Percentiles rank a stretch among this genome's conserved stretches.
Conservation (phyloP, 35 echinoderm and acorn worm genomes). For the Lytechinus pictus region DNA sequence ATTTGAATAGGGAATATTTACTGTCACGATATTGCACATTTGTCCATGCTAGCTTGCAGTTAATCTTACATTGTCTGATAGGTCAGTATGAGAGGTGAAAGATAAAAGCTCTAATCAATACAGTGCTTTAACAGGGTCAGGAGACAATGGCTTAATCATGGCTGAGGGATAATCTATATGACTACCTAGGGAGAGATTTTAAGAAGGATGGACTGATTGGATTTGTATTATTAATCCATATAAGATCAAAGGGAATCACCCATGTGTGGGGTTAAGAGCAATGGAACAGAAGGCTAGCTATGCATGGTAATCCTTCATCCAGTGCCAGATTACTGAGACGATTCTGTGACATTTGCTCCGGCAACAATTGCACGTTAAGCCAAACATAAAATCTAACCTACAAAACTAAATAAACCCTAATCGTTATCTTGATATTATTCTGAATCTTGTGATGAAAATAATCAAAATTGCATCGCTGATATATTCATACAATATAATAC, state of each 20-base stretch:
- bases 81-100: background rate
- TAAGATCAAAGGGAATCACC: background rate
- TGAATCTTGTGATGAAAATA: too few species aligned
- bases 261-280: background rate
- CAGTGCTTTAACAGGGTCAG: background rate
- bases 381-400: background rate
- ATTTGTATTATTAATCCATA: background rate
- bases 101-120: background rate
- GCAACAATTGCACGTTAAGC: background rate
- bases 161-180: background rate
- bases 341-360: background rate
- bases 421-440: too few species aligned
- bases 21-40: background rate
- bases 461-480: too few species aligned
- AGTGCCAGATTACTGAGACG: background rate
- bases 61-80: background rate
- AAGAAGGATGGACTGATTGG: background rate
- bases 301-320: background rate
- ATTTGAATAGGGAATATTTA: background rate
- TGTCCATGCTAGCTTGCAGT: background rate
- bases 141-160: background rate
- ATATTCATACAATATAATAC: too few species aligned
- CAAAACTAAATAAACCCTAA: too few species aligned
- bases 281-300: background rate
- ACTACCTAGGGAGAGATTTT: background rate